A percentile compares a stretch with the other conserved stretches of the same genome.
Evolutionary conservation across 2,797 vertebrate genomes (phyloP).

Genomic region (Argya squamiceps): DNA sequence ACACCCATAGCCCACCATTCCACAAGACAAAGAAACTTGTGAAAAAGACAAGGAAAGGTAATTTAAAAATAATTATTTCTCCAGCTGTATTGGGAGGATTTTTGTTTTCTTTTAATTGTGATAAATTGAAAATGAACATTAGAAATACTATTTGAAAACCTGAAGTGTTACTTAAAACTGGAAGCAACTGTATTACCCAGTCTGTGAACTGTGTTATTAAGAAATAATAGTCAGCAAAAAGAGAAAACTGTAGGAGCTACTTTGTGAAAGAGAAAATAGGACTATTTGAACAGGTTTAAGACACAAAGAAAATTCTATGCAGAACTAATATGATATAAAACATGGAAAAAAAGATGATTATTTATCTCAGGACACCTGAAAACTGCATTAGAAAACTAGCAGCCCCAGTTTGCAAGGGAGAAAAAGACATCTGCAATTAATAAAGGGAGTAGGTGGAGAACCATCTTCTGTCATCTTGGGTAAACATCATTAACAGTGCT

Average conservation of each 20-base stretch:
- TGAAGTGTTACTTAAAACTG: neutral
- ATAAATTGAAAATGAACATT: neutral
- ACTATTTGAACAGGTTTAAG: neutral
- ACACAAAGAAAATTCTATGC: neutral
- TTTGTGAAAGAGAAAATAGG: neutral
- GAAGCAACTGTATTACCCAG: neutral
- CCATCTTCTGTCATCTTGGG: neutral
- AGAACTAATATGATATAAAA: neutral
- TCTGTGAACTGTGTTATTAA: neutral
- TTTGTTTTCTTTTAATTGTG: neutral
- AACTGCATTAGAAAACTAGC: neutral
- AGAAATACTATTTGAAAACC: neutral
- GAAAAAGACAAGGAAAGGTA: neutral
- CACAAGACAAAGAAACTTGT: neutral
- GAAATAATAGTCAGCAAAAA: neutral
- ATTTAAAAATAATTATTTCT: neutral
- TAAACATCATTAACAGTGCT: neutral
- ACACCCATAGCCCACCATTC: neutral
- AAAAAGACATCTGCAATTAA: slow-evolving; percentile 22
- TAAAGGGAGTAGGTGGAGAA: slow-evolving; percentile 4
- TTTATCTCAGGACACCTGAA: neutral
- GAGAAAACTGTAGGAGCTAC: neutral
- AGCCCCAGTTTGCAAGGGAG: neutral
- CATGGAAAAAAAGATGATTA: neutral
- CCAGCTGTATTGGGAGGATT: neutral